Base-by-base conservation (phyloP, 1,140 invertebrate genomes). In the Penaeus indicus region DNA sequence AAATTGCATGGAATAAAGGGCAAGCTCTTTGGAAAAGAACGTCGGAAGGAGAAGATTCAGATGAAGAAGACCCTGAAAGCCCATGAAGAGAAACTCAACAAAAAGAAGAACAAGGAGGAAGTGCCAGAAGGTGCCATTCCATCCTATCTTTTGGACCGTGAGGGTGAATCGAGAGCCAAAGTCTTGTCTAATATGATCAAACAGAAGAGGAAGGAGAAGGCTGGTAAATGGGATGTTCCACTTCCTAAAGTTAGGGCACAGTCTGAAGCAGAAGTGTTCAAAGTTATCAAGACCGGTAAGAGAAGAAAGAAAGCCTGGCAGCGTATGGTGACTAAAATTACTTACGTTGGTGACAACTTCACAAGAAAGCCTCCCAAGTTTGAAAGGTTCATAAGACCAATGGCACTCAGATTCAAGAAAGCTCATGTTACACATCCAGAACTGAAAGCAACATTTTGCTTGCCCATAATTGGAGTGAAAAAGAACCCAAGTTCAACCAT, bases 341-440 rank as follows among this genome's bases (percentile, higher is more conserved):
- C 97, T 86, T 99, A 95, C 94, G 99, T 99, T 38, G 98, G 98
- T 0, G 99, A 99, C 92, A 97, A 96, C 64, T 99, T 99, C 91
- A 99, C 99, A 0, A 94, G 99, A 78, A 99, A 99, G 94, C 99
- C 99, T 82, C 99, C 99, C 0, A 99, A 99, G 92, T 99, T 99
- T 94, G 99, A 99, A 93, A 94, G 99, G 89, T 99, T 99, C 92
- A 99, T 99, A 86, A 93, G 99, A 90, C 99, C 99, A 0, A 99
- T 99, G 99, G 98, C 97, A 10, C 92, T 99, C 0, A 94, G 98
- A 77, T 99, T 98, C 92, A 99, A 98, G 91, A 99, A 98, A 92
- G 98, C 98, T 32, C 98, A 99, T 94, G 98, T 99, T 0, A 99
- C 99, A 27, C 99, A 99, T 95, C 99, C 99, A 5, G 99, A 99